Evolutionary conservation across 2,797 vertebrate genomes (phyloP).

Genomic region (Poliocrania exsul): DNA sequence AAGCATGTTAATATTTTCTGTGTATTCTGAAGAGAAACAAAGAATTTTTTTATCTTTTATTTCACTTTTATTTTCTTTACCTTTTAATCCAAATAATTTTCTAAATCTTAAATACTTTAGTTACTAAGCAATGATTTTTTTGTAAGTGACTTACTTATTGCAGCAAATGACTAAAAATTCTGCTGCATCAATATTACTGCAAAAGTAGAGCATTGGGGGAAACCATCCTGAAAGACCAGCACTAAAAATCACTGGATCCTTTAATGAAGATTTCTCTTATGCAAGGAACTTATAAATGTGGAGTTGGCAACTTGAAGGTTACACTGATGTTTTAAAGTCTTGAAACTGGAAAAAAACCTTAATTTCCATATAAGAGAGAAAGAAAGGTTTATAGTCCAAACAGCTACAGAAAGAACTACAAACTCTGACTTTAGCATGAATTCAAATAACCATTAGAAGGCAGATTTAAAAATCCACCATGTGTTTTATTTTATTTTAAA

Average conservation of each 20-base stretch:
- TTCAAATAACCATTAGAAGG: background rate
- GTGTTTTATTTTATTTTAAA: background rate
- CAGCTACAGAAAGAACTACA: background rate
- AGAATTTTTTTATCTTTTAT: background rate
- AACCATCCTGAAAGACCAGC: background rate
- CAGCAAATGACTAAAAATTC: background rate
- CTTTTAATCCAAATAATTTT: background rate
- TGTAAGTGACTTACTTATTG: background rate
- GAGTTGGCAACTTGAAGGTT: background rate
- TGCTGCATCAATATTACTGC: background rate
- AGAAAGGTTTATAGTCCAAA: background rate
- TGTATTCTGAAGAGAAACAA: background rate
- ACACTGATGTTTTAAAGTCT: background rate
- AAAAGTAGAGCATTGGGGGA: background rate
- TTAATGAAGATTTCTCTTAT: background rate
- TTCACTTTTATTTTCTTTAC: background rate
- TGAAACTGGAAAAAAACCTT: background rate
- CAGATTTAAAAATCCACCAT: background rate
- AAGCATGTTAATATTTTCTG: background rate
- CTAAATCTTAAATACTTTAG: background rate
- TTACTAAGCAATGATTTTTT: background rate
- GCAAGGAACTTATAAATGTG: background rate
- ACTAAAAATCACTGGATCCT: background rate
- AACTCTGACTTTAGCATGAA: background rate
- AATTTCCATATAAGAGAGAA: background rate